Conservation (phyloP, 2,113 vertebrate genomes). For the Apus apus region DNA sequence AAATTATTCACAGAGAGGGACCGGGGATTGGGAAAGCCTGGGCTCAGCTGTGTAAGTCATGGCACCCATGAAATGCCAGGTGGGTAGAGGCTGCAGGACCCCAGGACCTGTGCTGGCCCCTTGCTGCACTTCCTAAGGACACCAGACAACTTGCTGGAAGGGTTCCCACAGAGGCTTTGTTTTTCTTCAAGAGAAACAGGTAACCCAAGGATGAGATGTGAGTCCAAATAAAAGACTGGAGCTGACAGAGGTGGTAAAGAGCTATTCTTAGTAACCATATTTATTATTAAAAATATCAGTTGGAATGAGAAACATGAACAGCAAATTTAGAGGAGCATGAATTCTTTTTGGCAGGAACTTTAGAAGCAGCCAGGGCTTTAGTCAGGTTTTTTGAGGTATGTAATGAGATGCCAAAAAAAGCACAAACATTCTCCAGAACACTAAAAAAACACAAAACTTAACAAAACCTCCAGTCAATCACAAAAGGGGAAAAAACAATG, state of each 20-base stretch:
- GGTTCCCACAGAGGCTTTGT: neutral
- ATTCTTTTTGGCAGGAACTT: conserved; percentile 54
- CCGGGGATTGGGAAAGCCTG: neutral
- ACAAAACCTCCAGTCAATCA: conserved; percentile 58
- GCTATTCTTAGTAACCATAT: conserved; percentile 51
- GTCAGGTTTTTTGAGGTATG: conserved; percentile 57
- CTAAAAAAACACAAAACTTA: neutral
- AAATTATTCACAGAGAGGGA: neutral
- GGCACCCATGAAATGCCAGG: neutral
- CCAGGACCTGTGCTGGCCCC: neutral
- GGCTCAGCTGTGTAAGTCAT: neutral
- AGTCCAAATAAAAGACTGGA: neutral
- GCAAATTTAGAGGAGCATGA: conserved; percentile 20
- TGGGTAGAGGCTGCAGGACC: accelerated
- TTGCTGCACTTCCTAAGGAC: neutral
- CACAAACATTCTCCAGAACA: conserved; percentile 53
- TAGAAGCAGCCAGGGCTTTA: conserved; percentile 23
- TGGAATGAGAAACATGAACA: neutral
- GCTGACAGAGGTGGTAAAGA: conserved; percentile 4
- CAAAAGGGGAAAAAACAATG: conserved; percentile 7
- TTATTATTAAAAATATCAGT: conserved; percentile 54
- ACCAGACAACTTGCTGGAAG: neutral
- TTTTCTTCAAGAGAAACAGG: neutral
- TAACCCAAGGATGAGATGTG: neutral
- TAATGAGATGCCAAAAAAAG: conserved; percentile 54